Evolutionary conservation across 1,140 invertebrate genomes (phyloP).

Genomic region (Pinna nobilis): DNA sequence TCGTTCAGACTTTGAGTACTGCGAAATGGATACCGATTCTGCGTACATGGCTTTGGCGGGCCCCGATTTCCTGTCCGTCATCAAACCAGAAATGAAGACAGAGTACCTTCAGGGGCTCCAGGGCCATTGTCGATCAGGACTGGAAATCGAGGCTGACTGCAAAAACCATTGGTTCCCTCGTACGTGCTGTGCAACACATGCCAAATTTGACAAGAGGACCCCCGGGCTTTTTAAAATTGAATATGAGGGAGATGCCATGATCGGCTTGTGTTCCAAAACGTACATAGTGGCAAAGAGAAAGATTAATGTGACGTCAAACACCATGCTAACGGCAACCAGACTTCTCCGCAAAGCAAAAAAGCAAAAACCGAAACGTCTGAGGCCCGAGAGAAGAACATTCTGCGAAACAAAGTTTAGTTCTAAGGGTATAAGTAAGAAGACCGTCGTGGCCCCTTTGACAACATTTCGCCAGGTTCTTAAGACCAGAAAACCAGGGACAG

Average conservation of each 20-base stretch:
- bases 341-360: not conserved
- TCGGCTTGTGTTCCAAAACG: constrained; percentile 21
- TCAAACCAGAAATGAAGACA: constrained; percentile 20
- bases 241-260: constrained; percentile 17
- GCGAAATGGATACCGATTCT: constrained; percentile 53
- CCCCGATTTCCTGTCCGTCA: constrained; percentile 3
- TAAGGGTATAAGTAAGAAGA: constrained; percentile 20
- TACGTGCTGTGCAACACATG: constrained; percentile 22
- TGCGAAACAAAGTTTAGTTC: constrained; percentile 28
- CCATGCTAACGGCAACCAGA: not conserved
- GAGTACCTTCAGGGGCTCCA: not conserved
- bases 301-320: not conserved
- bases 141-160: constrained; percentile 9
- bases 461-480: constrained; percentile 23
- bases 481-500: not conserved
- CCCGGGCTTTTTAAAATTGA: constrained; percentile 25
- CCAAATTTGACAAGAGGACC: constrained; percentile 10
- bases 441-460: constrained; percentile 11
- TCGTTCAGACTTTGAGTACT: constrained; percentile 42
- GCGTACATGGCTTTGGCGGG: constrained; percentile 35
- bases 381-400: not conserved
- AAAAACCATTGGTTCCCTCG: constrained; percentile 22
- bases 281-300: constrained; percentile 1
- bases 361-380: constrained; percentile 3
- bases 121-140: not conserved